Base-by-base conservation (phyloP, 2,113 vertebrate genomes). In the Microcebus jonahi region DNA sequence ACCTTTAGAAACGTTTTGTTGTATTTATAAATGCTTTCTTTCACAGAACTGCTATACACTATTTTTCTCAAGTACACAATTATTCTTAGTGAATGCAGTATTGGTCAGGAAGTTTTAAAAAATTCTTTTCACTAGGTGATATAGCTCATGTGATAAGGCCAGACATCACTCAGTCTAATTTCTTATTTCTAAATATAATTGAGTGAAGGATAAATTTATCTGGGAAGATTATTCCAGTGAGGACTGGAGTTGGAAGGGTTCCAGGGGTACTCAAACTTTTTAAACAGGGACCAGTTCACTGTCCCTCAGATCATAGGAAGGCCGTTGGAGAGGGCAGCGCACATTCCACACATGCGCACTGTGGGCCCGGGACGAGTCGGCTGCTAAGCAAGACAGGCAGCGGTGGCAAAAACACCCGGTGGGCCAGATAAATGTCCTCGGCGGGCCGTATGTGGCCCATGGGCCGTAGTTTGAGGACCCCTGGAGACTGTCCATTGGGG, bases 21-120 rank as follows among this genome's bases (percentile, higher is more conserved):
- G 8, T 90, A 48, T 79, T 79, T 79, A 70, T 70, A 53, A 86
- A 55, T 77, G 9, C 67, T 55, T 89, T 88, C 61, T 34, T 63
- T 88, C 2, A 27, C 50, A 94, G 48, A 91, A 89, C 73, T 76
- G 77, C 68, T 53, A 61, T 17, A 48, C 10, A 68, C 31, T 93
- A 36, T 57, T 93, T 88, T 34, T 81, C n/a, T 94, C 71, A 91
- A 76, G n/a, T 77, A 96, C 55, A 94, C 31, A 88, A 50, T 71
- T 89, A 79, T 75, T 92, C 25, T 85, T 77, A 84, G 42, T 36
- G 71, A 59, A 93, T 27, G 55, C 0, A 42, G 34, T 18, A 50
- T 70, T 81, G 23, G 45, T 50, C 50, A 70, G 67, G 71, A 21
- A 68, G 53, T 63, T 79, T 67, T 1, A 6, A 68, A 88, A 86